Percentiles rank a stretch among this genome's conserved stretches.
Conservation (phyloP, 1,140 invertebrate species). For the Druon quercuslanigerum region DNA sequence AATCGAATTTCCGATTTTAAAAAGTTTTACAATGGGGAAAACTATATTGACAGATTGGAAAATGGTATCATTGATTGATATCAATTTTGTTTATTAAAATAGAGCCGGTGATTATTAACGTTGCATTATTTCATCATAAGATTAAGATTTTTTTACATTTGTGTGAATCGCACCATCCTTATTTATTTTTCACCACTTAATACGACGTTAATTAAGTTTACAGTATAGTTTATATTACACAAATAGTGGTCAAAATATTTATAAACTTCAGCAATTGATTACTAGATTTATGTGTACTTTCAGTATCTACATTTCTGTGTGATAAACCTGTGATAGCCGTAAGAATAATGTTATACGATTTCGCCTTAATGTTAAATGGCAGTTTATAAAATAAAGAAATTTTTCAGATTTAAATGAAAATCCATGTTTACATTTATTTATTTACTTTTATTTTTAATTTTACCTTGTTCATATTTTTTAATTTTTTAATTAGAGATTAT, state of each 20-base stretch:
- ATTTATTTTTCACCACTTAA: conserved; percentile 20
- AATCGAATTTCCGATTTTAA: too few species aligned
- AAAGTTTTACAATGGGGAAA: too few species aligned
- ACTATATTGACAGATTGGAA: too few species aligned
- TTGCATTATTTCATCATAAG: neutral
- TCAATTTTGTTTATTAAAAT: neutral
- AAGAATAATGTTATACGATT: conserved; percentile 28
- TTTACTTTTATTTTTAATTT: too few species aligned
- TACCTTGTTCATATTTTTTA: too few species aligned
- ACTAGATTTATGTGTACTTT: conserved; percentile 35
- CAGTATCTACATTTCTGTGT: conserved; percentile 45
- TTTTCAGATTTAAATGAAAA: neutral
- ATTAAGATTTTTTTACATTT: conserved; percentile 29
- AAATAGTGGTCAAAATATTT: conserved; percentile 6
- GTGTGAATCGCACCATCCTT: conserved; percentile 31
- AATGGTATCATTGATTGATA: too few species aligned
- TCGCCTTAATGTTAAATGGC: too few species aligned
- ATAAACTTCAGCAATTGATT: conserved; percentile 34
- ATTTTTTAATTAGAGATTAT: too few species aligned
- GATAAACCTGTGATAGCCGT: conserved; percentile 55
- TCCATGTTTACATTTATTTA: too few species aligned
- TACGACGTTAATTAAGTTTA: conserved; percentile 38
- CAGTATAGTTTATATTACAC: conserved; percentile 38
- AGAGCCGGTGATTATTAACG: neutral
- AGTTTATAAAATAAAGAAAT: neutral